A percentile compares a stretch with the other conserved stretches of the same genome.
Conservation (phyloP, 2,113 vertebrate genomes). For the Columbina picui region DNA sequence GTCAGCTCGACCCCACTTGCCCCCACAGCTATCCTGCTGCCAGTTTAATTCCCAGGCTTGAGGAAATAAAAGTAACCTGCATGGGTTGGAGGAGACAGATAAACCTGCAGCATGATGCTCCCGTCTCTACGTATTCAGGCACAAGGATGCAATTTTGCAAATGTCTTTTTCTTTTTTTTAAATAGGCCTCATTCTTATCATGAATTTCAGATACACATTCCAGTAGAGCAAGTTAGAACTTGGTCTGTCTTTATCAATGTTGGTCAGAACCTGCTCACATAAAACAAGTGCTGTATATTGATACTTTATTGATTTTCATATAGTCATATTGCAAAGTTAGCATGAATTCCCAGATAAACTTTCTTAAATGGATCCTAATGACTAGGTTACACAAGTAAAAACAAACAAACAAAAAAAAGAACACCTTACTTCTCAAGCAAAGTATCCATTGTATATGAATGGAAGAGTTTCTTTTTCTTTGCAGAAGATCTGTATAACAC, state of each 20-base stretch:
- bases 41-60: neutral
- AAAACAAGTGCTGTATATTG: neutral
- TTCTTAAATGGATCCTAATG: neutral
- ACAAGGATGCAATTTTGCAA: accelerated
- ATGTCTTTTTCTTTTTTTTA: neutral
- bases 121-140: neutral
- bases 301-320: neutral
- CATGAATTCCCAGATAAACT: neutral
- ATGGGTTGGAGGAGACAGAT: neutral
- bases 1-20: neutral
- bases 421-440: neutral
- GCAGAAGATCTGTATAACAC: neutral
- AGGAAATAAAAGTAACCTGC: neutral
- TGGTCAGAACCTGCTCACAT: neutral
- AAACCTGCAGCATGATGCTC: neutral
- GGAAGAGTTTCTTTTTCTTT: neutral
- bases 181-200: neutral
- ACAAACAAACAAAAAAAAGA: too few relatives aligned
- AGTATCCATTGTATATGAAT: neutral
- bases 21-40: neutral
- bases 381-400: neutral
- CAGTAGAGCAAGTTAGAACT: neutral
- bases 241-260: neutral
- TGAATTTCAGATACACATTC: neutral
- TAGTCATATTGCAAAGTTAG: neutral